Percentiles rank a stretch among this genome's conserved stretches.
phyloP scores from a whole-genome alignment of 2,797 vertebrate species.

The Mormyrus proboscirostris region DNA sequence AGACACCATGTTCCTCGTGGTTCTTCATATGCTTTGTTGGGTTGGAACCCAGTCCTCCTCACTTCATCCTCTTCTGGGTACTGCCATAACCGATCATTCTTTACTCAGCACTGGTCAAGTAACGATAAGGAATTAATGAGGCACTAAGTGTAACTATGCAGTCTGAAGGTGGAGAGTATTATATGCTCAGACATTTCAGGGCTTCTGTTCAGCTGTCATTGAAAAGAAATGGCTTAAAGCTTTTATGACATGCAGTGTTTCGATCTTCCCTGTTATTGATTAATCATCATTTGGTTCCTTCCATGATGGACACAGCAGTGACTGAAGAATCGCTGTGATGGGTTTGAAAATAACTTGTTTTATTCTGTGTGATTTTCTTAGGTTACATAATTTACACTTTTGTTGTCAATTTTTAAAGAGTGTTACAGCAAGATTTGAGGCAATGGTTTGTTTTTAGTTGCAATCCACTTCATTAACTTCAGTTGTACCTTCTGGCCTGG shows the following conservation, averaged over 20 bases:
- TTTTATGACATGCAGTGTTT: neutral
- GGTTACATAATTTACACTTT: neutral
- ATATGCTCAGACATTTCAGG: neutral
- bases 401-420: neutral
- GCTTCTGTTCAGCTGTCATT: neutral
- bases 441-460: neutral
- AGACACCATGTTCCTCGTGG: neutral
- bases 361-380: neutral
- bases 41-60: neutral
- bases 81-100: neutral
- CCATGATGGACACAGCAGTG: neutral
- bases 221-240: neutral
- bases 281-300: neutral
- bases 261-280: neutral
- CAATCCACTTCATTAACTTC: neutral
- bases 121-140: neutral
- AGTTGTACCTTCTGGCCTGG: neutral
- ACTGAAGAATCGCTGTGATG: neutral
- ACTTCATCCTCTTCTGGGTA: neutral
- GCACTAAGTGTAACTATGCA: neutral
- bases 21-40: neutral
- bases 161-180: neutral
- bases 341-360: neutral
- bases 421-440: neutral
- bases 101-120: neutral